Evolutionary conservation across 2,113 vertebrate genomes (phyloP).

Genomic region (Saguinus midas): DNA sequence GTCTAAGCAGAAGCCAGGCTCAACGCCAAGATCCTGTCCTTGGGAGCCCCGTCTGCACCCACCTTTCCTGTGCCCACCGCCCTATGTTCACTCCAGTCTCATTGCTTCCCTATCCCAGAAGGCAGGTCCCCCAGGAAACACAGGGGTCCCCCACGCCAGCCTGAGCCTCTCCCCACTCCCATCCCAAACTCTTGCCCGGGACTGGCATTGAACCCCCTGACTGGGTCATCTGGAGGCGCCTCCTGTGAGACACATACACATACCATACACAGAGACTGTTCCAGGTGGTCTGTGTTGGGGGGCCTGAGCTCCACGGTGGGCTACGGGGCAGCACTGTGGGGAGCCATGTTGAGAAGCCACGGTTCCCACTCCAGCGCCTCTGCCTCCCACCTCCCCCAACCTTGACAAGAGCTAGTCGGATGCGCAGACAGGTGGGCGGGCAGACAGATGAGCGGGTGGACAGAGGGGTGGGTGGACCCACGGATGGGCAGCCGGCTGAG

Average conservation of each 20-base stretch:
- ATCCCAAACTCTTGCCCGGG: rapidly evolving
- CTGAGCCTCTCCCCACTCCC: background rate
- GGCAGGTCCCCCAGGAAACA: rapidly evolving
- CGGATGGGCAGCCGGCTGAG: rapidly evolving
- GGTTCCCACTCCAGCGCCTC: background rate
- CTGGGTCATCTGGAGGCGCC: background rate
- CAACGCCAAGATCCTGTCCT: rapidly evolving
- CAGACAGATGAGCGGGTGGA: background rate
- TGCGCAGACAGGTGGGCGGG: rapidly evolving
- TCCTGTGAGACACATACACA: too few relatives aligned
- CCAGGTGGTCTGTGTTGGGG: background rate
- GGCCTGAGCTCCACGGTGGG: background rate
- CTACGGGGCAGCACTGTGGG: too few relatives aligned
- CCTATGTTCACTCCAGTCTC: rapidly evolving
- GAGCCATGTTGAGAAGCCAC: background rate
- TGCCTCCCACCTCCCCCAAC: rapidly evolving
- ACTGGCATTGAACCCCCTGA: rapidly evolving
- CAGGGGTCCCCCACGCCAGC: rapidly evolving
- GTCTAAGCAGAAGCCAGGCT: background rate
- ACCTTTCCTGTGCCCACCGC: rapidly evolving
- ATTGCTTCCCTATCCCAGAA: background rate
- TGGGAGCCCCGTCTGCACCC: background rate
- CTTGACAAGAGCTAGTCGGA: background rate
- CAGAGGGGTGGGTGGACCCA: background rate
- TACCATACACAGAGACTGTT: too few relatives aligned